Evolutionary conservation across 2,113 vertebrate species (phyloP).

Genomic region (Cololabis saira): DNA sequence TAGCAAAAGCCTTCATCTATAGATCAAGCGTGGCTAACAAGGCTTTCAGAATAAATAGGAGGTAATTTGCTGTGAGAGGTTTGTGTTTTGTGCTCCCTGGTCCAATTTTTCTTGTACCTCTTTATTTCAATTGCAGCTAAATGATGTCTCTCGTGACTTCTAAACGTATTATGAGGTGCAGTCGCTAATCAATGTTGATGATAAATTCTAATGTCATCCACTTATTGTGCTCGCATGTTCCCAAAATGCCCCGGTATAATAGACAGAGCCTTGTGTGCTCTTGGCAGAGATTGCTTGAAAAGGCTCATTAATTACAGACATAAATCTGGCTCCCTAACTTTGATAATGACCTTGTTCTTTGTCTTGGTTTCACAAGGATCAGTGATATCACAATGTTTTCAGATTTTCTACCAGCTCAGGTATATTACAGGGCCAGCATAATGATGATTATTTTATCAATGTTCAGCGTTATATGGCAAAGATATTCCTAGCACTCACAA

Average conservation of each 20-base stretch:
- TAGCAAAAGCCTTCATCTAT: not conserved
- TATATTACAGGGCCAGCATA: conserved; percentile 13
- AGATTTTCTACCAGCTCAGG: conserved; percentile 21
- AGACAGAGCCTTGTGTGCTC: conserved; percentile 29
- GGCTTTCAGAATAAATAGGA: conserved; percentile 3
- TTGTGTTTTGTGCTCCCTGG: conserved; percentile 4
- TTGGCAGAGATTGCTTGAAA: conserved; percentile 41
- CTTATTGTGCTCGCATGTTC: conserved; percentile 53
- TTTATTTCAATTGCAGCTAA: conserved; percentile 41
- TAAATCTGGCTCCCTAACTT: conserved; percentile 47
- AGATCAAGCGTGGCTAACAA: conserved; percentile 10
- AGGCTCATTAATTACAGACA: conserved; percentile 48
- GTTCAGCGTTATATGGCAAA: not conserved
- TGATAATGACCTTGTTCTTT: conserved; percentile 40
- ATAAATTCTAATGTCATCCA: conserved; percentile 51
- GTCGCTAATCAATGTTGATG: conserved; percentile 45
- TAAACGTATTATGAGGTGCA: conserved; percentile 21
- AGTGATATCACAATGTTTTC: conserved; percentile 4
- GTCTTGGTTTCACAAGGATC: conserved; percentile 30
- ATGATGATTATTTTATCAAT: conserved; percentile 25
- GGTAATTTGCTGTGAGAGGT: conserved; percentile 18
- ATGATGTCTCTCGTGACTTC: conserved; percentile 46
- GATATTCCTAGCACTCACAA: not conserved
- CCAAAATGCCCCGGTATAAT: conserved; percentile 23
- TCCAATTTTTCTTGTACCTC: conserved; percentile 11